A percentile compares a stretch with the other conserved stretches of the same genome.
Conservation (phyloP, 1,140 invertebrate genomes). For the Maconellicoccus hirsutus region DNA sequence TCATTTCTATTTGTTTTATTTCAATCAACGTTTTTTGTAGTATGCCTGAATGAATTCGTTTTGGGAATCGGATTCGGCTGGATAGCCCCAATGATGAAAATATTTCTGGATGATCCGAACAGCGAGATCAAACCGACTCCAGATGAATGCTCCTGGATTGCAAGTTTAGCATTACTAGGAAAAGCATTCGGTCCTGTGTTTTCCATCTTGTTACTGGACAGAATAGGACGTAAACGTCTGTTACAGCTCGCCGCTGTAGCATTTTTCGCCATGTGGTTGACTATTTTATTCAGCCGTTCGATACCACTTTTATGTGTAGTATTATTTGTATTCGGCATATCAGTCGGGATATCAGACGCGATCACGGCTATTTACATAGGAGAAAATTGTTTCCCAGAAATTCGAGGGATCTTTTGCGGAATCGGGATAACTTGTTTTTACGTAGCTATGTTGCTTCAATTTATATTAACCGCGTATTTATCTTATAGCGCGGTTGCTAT, state of each 20-base stretch:
- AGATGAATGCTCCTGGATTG: constrained; percentile 27
- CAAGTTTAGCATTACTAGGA: background rate
- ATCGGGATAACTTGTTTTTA: constrained; percentile 66
- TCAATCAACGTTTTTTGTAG: too few species aligned
- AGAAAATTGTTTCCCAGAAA: constrained; percentile 47
- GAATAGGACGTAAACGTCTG: background rate
- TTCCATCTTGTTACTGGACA: background rate
- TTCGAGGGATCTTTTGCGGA: constrained; percentile 42
- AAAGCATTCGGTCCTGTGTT: background rate
- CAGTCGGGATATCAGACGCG: constrained; percentile 59
- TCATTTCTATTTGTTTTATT: too few species aligned
- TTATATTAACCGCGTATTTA: background rate
- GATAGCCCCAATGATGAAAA: background rate
- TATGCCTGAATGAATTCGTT: background rate
- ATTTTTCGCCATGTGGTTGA: background rate
- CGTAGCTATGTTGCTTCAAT: constrained; percentile 64
- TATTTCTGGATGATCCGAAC: background rate
- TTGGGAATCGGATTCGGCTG: background rate
- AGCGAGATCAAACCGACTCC: background rate
- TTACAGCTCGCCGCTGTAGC: background rate
- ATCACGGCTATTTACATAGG: constrained; percentile 70
- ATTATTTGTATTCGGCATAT: constrained; percentile 41
- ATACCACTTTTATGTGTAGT: background rate
- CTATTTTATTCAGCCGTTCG: background rate
- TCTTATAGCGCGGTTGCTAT: background rate